Base-by-base conservation (phyloP, 1,140 invertebrate genomes). In the Araneus ventricosus region DNA sequence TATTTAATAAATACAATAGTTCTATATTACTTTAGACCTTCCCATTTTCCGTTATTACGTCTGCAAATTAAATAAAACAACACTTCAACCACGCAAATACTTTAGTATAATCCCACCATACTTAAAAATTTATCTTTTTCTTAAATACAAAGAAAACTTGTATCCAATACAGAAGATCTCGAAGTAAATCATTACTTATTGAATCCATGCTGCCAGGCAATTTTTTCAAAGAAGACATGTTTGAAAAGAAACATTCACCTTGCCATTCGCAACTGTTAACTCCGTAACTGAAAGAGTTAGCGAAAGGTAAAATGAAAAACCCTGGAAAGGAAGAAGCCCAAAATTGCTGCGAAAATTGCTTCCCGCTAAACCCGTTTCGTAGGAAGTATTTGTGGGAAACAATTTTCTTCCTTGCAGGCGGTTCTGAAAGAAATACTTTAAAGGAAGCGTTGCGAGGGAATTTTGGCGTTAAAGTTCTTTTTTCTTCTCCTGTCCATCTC, bases 251-350 rank as follows among this genome's bases (percentile, higher is more conserved):
- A n/a, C 20, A n/a, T 63, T 70, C 67, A 27, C 30, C 30, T 20
- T 75, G 30, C 70, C 70, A 75, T 75, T 34, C 70, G 17, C 14
- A 75, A 70, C 67, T 75, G 70, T 75, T 75, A 75, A 75, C 70
- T 75, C 34, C 70, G 30, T 37, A 75, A 75, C 70, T 34, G 70
- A 20, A 30, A 75, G 70, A 34, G 70, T 75, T 37, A 34, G 27
- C 70, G 70, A 37, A 75, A 75, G 70, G 70, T 75, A 75, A 34
- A 75, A 75, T 75, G 70, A 75, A 75, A 75, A 75, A 75, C 70
- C 17, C 70, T 22, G 70, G 63, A 67, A 75, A 75, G 30, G 30
- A 34, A 75, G 70, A 75, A 75, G 70, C 14, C 30, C 27, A 75
- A 75, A 75, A 75, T 75, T 75, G 70, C 70, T 34, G 70, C 20